Base-by-base conservation (phyloP, 2,888 invertebrate species). In the Mythimna loreyi region DNA sequence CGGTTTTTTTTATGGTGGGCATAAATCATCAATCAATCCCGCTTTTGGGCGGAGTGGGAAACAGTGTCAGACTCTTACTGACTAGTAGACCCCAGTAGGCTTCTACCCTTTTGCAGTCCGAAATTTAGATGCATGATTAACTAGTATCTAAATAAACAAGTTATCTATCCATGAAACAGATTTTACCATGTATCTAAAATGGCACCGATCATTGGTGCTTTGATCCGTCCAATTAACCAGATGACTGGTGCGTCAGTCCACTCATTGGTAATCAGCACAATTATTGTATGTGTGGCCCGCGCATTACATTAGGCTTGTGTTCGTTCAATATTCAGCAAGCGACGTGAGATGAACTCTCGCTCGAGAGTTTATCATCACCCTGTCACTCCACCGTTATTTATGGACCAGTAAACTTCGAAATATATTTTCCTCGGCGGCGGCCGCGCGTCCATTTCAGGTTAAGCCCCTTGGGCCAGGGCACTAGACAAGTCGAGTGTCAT, bases 361-460 rank as follows among this genome's bases (percentile, higher is more conserved):
- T 87, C 85, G 88, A 85, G 92, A 93, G 94, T 95, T 94, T 95
- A 95, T 96, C 95, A 95, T 95, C 94, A 92, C 90, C 87, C 93
- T 93, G 95, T 95, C 95, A 96, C 95, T 95, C 94, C 90, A 89
- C 91, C 83, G 93, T 95, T 95, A 96, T 96, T 96, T 96, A 95
- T 95, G 94, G 92, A 90, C 92, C 94, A 95, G 95, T 95, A 94
- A 95, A 95, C 95, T 94, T 94, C 94, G 92, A 96, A 94, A 96
- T 95, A 95, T 95, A 95, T 95, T 94, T 95, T 95, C 92, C 92
- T 91, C 93, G 89, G 89, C 90, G 91, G 89, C 93, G 92, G 91
- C 91, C 92, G 90, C 87, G 88, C 93, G 94, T 95, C 95, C 94
- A 94, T 95, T 94, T 90, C 94, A 95, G 95, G 94, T 94, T 94